Conservation (phyloP, 2,797 vertebrate species). For the Pantherophis alleghaniensis region DNA sequence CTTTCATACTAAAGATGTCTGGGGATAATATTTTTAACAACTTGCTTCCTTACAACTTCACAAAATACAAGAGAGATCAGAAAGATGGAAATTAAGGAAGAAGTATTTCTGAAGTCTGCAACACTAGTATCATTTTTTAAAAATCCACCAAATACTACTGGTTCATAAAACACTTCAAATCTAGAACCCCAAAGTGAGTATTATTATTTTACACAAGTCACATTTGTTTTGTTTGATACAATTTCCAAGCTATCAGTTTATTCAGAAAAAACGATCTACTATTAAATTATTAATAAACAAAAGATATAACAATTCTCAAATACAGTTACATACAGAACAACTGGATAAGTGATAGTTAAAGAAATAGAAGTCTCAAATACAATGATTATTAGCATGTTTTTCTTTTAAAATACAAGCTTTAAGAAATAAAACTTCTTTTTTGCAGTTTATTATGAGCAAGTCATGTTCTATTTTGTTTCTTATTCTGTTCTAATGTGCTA, state of each 20-base stretch:
- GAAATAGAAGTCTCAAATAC: not conserved
- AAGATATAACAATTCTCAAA: not conserved
- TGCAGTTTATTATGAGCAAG: not conserved
- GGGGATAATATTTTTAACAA: not conserved
- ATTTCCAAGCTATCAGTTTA: not conserved
- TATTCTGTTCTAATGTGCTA: constrained; percentile 5
- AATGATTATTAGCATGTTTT: not conserved
- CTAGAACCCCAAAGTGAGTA: not conserved
- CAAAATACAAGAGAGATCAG: not conserved
- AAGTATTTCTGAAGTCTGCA: not conserved
- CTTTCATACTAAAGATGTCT: not conserved
- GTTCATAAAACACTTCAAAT: constrained; percentile 15
- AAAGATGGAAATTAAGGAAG: not conserved
- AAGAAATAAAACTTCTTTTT: not conserved
- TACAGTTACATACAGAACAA: not conserved
- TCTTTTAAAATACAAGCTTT: not conserved
- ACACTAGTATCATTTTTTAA: not conserved
- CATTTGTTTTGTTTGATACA: not conserved
- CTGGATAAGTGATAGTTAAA: not conserved
- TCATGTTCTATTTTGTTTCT: not conserved
- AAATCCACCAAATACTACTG: not conserved
- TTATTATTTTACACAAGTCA: constrained; percentile 5
- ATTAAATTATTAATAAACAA: not conserved
- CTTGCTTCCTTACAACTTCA: not conserved
- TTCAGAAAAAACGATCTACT: not conserved